Base-by-base conservation (phyloP, 2,888 invertebrate species). In the Tenthredo mesomela region DNA sequence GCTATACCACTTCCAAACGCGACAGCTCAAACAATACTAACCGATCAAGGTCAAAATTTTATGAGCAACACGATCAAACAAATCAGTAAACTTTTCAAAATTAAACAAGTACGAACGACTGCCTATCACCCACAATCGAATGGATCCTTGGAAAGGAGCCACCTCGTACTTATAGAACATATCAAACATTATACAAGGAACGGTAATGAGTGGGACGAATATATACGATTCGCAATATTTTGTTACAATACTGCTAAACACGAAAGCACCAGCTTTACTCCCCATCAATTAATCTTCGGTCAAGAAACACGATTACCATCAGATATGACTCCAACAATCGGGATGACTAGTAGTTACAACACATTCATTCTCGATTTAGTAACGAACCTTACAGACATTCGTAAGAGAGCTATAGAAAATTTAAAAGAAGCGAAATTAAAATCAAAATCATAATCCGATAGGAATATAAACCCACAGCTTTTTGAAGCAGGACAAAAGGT, bases 1-100 rank as follows among this genome's bases (percentile, higher is more conserved):
- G 71, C 84, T 9, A 21, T 71, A 12, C 84, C 86, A 0, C 12
- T 87, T 1, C 29, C 61, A 2, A 75, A 86, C 25, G 85, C 84
- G 33, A 71, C 85, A 9, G 86, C 73, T 5, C 47, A 37, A 18
- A 50, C 47, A 12, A 71, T 84, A 9, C 4, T 18, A 50, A 50
- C 50, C 4, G 33, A 40, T 7, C 40, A 40, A 9, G 40, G 40
- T 40, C 40, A 40, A 40, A 40, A 40, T 40, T 40, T 40, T 40
- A 40, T 70, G 70, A 70, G 18, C 37, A 70, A 10, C 12, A 18
- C 33, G 33, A 70, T 70, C 12, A 29, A 37, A 18, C 70, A 33
- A 70, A 29, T 70, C 15, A 33, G 70, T 18, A 33, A 15, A 37
- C 70, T 70, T 18, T 70, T 33, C 18, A 70, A 70, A 29, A 70